These are phyloP conservation scores for Chironomus striatipennis DNA, from an alignment of 1,140 invertebrate species.

Conservation along the genomic window DNA sequence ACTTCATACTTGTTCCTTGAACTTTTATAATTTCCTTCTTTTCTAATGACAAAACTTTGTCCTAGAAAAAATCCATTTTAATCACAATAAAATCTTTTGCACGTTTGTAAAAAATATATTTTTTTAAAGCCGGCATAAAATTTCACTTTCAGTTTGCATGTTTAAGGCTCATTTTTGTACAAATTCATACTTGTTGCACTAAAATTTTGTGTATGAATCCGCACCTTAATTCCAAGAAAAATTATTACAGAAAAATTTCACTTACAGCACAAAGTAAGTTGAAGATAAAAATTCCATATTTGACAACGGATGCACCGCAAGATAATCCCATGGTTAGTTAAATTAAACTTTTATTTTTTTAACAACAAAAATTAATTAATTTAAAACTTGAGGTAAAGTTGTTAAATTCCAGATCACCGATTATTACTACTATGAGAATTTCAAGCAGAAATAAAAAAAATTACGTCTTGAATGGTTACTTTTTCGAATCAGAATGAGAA, in stretches of 20 bases:
- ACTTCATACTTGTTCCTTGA: too few species aligned
- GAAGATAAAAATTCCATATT: conserved; percentile 75
- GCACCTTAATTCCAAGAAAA: too few species aligned
- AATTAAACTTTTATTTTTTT: not conserved
- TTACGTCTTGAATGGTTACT: not conserved
- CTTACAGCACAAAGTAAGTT: conserved; percentile 78
- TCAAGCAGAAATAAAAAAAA: not conserved
- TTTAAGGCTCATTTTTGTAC: too few species aligned
- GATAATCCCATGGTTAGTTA: not conserved
- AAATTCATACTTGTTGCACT: too few species aligned
- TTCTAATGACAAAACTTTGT: too few species aligned
- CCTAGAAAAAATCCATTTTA: too few species aligned
- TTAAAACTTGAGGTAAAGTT: not conserved
- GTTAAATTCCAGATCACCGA: not conserved
- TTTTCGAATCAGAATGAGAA: not conserved
- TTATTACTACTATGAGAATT: not conserved
- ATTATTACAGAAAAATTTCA: conserved; percentile 31
- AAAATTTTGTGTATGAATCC: too few species aligned
- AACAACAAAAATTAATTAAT: not conserved
- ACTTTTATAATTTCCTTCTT: too few species aligned
- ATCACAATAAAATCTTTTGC: too few species aligned
- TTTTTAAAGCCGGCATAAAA: too few species aligned
- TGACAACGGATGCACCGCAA: conserved; percentile 67
- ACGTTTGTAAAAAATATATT: too few species aligned
- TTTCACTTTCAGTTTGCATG: too few species aligned